A percentile compares a stretch with the other conserved stretches of the same genome.
Evolutionary conservation across 2,888 invertebrate species (phyloP).

Genomic region (Heliconius sara): DNA sequence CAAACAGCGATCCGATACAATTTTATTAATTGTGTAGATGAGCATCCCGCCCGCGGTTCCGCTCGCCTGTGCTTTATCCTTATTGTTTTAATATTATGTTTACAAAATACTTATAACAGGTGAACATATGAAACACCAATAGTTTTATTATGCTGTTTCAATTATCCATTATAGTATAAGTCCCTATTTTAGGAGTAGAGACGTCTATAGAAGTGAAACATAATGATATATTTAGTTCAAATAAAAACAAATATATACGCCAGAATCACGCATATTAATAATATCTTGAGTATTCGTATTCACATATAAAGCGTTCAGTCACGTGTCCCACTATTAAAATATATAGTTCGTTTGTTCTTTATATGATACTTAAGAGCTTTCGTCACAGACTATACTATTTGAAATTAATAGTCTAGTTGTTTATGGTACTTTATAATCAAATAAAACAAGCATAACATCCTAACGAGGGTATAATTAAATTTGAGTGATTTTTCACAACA

Average conservation of each 20-base stretch:
- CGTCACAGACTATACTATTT: background rate
- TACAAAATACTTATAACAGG: too few species aligned
- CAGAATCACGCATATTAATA: background rate
- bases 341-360: background rate
- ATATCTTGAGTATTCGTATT: background rate
- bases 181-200: too few species aligned
- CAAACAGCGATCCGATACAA: too few species aligned
- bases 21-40: too few species aligned
- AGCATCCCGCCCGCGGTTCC: too few species aligned
- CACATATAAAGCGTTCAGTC: background rate
- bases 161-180: too few species aligned
- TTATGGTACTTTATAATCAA: conserved; percentile 5
- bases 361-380: background rate
- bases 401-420: background rate
- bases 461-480: background rate
- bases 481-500: background rate
- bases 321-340: background rate
- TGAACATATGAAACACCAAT: too few species aligned
- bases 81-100: too few species aligned
- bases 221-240: too few species aligned
- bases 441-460: background rate
- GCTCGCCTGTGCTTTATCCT: too few species aligned
- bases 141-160: too few species aligned
- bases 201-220: too few species aligned
- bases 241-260: background rate